Base-by-base conservation (phyloP, 2,113 vertebrate genomes). In the Psittacula cyanocephala region DNA sequence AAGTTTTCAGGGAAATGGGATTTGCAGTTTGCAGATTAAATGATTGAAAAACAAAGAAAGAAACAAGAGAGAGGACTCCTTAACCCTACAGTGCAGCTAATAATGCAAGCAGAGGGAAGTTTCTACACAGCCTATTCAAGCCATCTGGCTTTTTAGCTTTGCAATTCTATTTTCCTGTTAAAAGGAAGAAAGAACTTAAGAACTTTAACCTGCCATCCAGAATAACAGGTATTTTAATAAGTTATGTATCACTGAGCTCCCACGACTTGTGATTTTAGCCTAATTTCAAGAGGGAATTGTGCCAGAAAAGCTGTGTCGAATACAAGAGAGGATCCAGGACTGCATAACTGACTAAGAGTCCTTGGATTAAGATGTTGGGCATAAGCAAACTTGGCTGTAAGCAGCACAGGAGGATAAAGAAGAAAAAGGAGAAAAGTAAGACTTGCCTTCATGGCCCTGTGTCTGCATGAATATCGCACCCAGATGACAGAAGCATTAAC, bases 1-100 rank as follows among this genome's bases (percentile, higher is more conserved):
- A 76, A 89, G 72, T 93, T 79, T 86, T 81, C 93, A 76, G 53
- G 39, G 67, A 95, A 85, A 87, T 84, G n/a, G 39, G 90, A 91
- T 94, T 95, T 93, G 70, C 67, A 72, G 59, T 72, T 88, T 82
- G 74, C 78, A 88, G 93, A 88, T 96, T 86, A 95, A 91, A 80
- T 71, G 24, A 87, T 89, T 25, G 33, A 84, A 84, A 53, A 52
- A 67, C 41, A 52, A 79, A 23, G 35, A 43, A 72, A 60, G 53
- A 78, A 69, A 50, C 6, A 46, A n/a, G 31, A 43, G 43, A 74
- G 68, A 63, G 31, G 63, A 81, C 16, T 94, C 68, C 47, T 88
- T 94, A 93, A 93, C 91, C 83, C 81, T 75, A 44, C 59, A 93
- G 79, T 59, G 39, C 86, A 89, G 88, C 90, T 84, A 93, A 91